A percentile compares a stretch with the other conserved stretches of the same genome.
Conservation (phyloP, 2,113 vertebrate species). For the Rhinogobius similis region DNA sequence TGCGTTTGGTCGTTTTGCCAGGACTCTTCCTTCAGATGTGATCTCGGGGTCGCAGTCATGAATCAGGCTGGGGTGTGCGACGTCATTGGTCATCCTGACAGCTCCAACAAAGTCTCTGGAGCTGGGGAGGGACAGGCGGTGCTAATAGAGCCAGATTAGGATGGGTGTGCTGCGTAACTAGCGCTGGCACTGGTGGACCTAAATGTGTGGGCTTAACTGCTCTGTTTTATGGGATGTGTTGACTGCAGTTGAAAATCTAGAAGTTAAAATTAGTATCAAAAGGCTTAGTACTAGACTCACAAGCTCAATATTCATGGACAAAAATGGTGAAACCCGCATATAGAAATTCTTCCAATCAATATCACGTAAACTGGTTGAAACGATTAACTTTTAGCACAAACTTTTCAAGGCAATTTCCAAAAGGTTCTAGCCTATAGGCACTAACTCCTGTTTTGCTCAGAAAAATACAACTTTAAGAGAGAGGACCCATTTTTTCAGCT, state of each 20-base stretch:
- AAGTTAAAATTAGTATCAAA: not conserved
- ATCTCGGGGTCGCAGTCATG: conserved; percentile 71
- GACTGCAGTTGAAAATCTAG: conserved; percentile 56
- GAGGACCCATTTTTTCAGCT: not conserved
- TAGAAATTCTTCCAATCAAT: too few species aligned
- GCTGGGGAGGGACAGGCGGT: conserved; percentile 58
- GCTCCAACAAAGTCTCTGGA: conserved; percentile 70
- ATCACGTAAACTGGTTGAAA: not conserved
- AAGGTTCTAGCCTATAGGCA: too few species aligned
- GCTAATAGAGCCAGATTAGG: conserved; percentile 74
- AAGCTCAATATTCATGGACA: too few species aligned
- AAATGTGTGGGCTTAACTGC: conserved; percentile 39
- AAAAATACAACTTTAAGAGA: not conserved
- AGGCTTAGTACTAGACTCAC: too few species aligned
- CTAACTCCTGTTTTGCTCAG: not conserved
- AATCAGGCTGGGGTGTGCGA: conserved; percentile 63
- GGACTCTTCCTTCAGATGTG: conserved; percentile 71
- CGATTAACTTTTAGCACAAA: too few species aligned
- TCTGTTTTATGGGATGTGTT: conserved; percentile 70
- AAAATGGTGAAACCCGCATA: too few species aligned
- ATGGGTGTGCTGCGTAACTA: conserved; percentile 64
- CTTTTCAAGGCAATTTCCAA: too few species aligned
- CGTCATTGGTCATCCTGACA: conserved; percentile 81
- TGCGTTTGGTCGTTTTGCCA: conserved; percentile 70
- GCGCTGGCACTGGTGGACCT: conserved; percentile 57